Base-by-base conservation (phyloP, 2,888 invertebrate genomes). In the Torymus texanus region DNA sequence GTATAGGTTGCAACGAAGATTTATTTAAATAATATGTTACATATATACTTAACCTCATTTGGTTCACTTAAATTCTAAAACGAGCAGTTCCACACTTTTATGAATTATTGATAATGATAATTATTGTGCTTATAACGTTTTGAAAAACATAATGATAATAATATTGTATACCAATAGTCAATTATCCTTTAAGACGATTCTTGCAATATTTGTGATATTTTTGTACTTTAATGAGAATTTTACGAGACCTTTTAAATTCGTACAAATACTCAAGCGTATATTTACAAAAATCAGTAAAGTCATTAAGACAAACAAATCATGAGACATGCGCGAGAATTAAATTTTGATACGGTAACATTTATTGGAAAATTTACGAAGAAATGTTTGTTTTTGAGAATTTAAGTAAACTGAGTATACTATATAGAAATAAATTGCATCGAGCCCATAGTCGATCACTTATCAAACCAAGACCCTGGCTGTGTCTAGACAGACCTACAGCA, bases 1-100 rank as follows among this genome's bases (percentile, higher is more conserved):
- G 84, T 86, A 86, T 84, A 86, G 85, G 84, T 85, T 86, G 85
- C 85, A 86, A 86, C 85, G 86, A 86, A 86, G 75, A 77, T 79
- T 70, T 63, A 78, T 78, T 66, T 62, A 41, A 62, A 41, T 63
- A 63, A 65, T 51, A 70, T 65, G 66, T 58, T 63, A 58, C 73
- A 63, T 21, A 29, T 29, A 65, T 51, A 41, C 75, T 67, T 75
- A 51, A 58, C 24, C 13, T 14, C 0, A 24, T 72, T 72, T 53
- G 61, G 66, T 78, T 78, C 18, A 66, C 72, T 78, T 78, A 66
- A 78, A 71, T 78, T 78, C 59, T 78, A 72, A 66, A 72, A 59
- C 58, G 51, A 50, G 41, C n/a, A 58, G 59, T 53, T 55, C 53
- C 65, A 58, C 41, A 71, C 61, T 24, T 73, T 59, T 24, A 62